Evolutionary conservation across 2,113 vertebrate genomes (phyloP).

Genomic region (Sporophila hypoxantha): DNA sequence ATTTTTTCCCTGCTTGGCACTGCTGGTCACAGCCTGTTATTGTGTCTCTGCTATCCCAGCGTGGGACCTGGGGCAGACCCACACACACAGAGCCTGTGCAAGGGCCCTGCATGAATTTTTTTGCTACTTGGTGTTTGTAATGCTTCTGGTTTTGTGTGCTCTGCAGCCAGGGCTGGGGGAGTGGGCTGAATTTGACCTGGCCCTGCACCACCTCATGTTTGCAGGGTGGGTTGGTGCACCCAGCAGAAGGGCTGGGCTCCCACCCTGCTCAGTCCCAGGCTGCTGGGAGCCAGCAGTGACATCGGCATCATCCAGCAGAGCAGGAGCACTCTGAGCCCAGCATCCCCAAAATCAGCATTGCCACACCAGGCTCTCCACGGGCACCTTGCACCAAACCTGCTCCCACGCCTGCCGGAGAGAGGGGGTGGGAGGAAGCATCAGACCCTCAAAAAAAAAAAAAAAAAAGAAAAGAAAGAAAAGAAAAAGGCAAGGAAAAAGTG

Average conservation of each 20-base stretch:
- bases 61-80: not conserved
- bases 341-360: not conserved
- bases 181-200: fast-evolving
- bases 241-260: not conserved
- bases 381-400: not conserved
- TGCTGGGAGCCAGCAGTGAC: not conserved
- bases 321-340: not conserved
- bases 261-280: not conserved
- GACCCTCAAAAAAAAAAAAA: not conserved
- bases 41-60: not conserved
- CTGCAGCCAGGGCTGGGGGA: not conserved
- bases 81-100: fast-evolving
- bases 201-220: fast-evolving
- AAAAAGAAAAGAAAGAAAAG: not conserved
- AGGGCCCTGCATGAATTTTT: not conserved
- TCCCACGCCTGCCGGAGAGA: not conserved
- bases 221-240: not conserved
- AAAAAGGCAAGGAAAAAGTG: not conserved
- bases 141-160: not conserved
- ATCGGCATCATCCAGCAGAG: not conserved
- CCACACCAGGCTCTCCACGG: not conserved
- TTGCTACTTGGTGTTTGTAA: fast-evolving
- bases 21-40: conserved; percentile 21
- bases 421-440: not conserved
- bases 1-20: conserved; percentile 51